Percentiles rank a stretch among this genome's conserved stretches.
These are phyloP conservation scores for Acleris literana DNA, from an alignment of 2,888 invertebrate species.

Conservation along the genomic window DNA sequence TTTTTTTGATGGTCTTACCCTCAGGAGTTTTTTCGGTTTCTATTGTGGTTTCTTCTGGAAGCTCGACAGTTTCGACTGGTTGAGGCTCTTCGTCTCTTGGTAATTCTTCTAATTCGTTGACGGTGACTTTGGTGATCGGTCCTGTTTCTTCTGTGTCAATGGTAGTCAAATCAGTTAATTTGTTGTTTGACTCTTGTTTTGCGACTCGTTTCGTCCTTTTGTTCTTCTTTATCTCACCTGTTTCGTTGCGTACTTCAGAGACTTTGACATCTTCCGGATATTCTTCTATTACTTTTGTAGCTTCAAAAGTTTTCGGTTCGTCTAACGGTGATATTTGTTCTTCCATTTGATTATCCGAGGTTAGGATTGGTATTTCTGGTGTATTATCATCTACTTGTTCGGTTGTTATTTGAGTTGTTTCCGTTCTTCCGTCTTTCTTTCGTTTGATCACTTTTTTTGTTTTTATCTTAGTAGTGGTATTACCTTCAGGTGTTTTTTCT, in stretches of 20 bases:
- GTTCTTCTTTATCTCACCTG: conserved; percentile 1
- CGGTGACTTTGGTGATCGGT: conserved; percentile 48
- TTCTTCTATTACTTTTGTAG: no score
- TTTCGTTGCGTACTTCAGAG: conserved; percentile 20
- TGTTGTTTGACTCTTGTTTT: no score
- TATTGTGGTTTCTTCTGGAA: conserved; percentile 55
- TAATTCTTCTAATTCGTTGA: conserved; percentile 33
- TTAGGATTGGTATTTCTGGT: no score
- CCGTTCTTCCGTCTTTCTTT: conserved; percentile 54
- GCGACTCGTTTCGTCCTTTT: neutral
- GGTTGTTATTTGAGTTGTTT: conserved; percentile 42
- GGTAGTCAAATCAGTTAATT: conserved; percentile 41
- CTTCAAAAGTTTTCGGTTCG: no score
- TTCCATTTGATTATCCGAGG: no score
- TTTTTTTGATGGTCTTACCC: conserved; percentile 48
- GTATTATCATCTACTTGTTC: conserved; percentile 48
- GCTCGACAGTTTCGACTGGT: conserved; percentile 49
- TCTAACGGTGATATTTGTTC: no score
- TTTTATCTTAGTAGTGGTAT: conserved; percentile 49
- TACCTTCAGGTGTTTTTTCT: conserved; percentile 48
- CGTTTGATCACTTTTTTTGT: conserved; percentile 61
- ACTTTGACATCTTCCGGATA: neutral
- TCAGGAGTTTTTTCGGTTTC: conserved; percentile 37
- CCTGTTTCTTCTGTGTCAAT: no score
- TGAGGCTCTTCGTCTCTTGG: conserved; percentile 34